phyloP scores from a whole-genome alignment of 2,797 vertebrate species.

The Fistularia tabacaria region DNA sequence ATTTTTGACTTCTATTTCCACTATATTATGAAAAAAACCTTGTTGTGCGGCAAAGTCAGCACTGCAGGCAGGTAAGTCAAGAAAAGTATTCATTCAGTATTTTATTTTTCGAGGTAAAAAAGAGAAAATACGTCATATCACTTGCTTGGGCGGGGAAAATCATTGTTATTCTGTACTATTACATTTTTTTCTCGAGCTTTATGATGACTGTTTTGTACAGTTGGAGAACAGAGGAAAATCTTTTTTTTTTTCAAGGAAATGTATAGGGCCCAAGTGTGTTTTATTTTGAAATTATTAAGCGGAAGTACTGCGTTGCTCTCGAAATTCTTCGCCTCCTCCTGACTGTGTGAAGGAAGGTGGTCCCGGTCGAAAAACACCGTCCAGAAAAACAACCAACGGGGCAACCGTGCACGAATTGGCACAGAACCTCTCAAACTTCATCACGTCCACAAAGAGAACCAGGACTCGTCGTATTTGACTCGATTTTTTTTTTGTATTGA shows the following conservation, averaged over 20 bases:
- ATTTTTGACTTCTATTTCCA: too few species aligned
- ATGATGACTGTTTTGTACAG: too few species aligned
- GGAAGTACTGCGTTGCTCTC: not conserved
- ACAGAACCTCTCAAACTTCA: not conserved
- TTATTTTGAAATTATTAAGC: slow-evolving; percentile 44
- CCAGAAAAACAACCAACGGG: slow-evolving; percentile 36
- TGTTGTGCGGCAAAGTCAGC: too few species aligned
- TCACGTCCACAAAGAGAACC: not conserved
- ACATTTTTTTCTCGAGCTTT: too few species aligned
- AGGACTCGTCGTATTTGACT: not conserved
- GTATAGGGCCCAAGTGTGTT: not conserved
- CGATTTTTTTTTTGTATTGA: not conserved
- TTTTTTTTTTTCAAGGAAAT: not conserved
- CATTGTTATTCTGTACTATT: too few species aligned
- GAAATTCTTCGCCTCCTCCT: not conserved
- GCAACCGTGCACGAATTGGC: slow-evolving; percentile 14
- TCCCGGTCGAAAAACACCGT: slow-evolving; percentile 66
- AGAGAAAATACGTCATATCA: too few species aligned
- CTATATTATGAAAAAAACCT: too few species aligned
- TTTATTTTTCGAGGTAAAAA: too few species aligned
- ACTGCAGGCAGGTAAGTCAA: too few species aligned
- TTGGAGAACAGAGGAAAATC: too few species aligned
- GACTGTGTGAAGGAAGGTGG: slow-evolving; percentile 55
- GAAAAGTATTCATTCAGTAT: too few species aligned
- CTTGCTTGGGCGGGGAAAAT: too few species aligned